These are phyloP conservation scores for Carollia perspicillata DNA, from an alignment of 2,113 vertebrate genomes.

Conservation along the genomic window DNA sequence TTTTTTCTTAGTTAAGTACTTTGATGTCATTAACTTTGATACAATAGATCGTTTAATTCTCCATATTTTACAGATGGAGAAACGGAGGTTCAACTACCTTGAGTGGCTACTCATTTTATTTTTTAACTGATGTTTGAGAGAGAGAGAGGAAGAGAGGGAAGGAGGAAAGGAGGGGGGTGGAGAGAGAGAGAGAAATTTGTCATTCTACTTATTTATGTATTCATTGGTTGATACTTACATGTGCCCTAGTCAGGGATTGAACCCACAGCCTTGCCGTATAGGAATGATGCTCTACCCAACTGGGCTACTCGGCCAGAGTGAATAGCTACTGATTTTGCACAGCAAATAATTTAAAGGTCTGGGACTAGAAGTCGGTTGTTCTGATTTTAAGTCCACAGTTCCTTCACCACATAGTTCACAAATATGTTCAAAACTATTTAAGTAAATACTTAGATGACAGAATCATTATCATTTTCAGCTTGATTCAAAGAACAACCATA, in stretches of 20 bases:
- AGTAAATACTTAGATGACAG: not conserved
- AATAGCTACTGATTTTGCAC: not conserved
- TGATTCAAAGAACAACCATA: not conserved
- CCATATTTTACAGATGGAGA: not conserved
- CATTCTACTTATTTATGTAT: no score
- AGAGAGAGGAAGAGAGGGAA: no score
- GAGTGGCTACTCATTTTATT: no score
- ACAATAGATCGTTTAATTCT: not conserved
- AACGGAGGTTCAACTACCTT: not conserved
- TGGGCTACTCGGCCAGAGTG: no score
- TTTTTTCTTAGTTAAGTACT: not conserved
- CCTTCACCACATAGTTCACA: not conserved
- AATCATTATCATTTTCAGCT: not conserved
- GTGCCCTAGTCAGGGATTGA: no score
- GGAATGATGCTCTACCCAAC: no score
- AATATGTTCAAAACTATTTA: not conserved
- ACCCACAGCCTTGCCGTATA: no score
- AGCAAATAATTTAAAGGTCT: not conserved
- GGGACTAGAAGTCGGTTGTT: not conserved
- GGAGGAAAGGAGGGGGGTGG: no score
- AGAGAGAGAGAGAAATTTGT: no score
- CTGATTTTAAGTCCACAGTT: not conserved
- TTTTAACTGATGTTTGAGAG: no score
- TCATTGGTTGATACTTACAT: no score
- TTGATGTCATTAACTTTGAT: not conserved